Evolutionary conservation across 1,140 invertebrate species (phyloP), one percentile per base, ranked within the genome.

Genomic region (Drosophila setifemur): DNA sequence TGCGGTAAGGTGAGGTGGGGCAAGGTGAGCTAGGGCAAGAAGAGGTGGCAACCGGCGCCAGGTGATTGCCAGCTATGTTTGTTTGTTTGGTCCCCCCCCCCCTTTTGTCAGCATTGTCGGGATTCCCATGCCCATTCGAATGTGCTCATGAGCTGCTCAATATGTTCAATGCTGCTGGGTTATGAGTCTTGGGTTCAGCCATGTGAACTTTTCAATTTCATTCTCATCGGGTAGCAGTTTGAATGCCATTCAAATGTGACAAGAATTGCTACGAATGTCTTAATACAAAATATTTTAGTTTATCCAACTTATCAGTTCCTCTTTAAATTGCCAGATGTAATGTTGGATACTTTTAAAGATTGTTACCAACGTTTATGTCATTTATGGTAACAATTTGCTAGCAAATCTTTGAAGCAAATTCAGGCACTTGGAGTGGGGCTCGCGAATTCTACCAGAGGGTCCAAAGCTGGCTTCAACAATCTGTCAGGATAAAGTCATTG

Each of bases 401-500:
- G 21, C 11, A 61, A 44, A 61, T 58, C 53, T 37, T 39, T 11
- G 19, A 9, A 19, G 43, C 43, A 18, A 66, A 66, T 49, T 49
- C 33, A 28, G 33, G 26, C 21, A 26, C 31, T 40, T 49, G 19
- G 61, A 49, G 58, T 31, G 57, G 42, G 25, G 5, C 25, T 18
- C 3, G 11, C n/a, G 18, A 11, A 25, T 11, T 26, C 18, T 35
- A 4, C 39, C 23, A 8, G 39, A 53, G 63, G 47, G 37, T 29
- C 61, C 23, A 29, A 67, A 67, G 64, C 63, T 39, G 66, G 29
- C 40, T 63, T 76, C 60, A 58, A 72, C 73, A 85, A 85, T 85
- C 79, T 85, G 79, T 79, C 79, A 83, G 76, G 79, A 78, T 83
- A 83, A 83, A 83, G 73, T 79, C 79, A 85, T 85, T 83, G 73